phyloP scores from a whole-genome alignment of 2,888 invertebrate species.

The Heliconius ismenius region DNA sequence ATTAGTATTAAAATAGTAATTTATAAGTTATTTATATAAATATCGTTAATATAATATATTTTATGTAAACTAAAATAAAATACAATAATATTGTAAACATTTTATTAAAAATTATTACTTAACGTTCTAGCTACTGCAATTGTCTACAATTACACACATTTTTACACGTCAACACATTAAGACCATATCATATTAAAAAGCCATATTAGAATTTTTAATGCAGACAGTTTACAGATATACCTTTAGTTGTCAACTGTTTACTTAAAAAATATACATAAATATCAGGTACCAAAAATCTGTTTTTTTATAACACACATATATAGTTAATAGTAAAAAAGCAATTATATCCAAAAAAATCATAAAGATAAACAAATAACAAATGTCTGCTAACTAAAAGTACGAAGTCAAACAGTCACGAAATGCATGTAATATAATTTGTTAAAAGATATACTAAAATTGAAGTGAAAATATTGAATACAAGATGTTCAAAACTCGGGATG shows the following conservation, averaged over 20 bases:
- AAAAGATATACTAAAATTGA: background rate
- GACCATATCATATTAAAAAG: conserved; percentile 20
- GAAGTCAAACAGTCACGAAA: background rate
- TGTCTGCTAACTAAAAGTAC: too few species aligned
- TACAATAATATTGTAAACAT: conserved; percentile 2
- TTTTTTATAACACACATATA: background rate
- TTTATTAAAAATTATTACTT: conserved; percentile 30
- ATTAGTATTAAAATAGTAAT: background rate
- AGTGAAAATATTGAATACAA: background rate
- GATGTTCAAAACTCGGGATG: too few species aligned
- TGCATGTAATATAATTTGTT: background rate
- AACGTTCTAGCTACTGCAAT: conserved; percentile 36
- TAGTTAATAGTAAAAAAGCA: too few species aligned
- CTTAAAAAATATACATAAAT: conserved; percentile 30
- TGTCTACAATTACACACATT: conserved; percentile 53
- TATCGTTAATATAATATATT: background rate
- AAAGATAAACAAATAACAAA: too few species aligned
- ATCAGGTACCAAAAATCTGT: conserved; percentile 35
- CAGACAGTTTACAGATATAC: background rate
- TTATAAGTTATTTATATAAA: background rate
- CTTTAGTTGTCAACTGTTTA: background rate
- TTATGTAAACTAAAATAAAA: background rate
- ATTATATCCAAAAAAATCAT: too few species aligned
- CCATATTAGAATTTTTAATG: background rate
- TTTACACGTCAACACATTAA: conserved; percentile 46